Evolutionary conservation across 2,888 invertebrate genomes (phyloP), one percentile per base, ranked within the genome.

Genomic region (Odontomyia ornata): DNA sequence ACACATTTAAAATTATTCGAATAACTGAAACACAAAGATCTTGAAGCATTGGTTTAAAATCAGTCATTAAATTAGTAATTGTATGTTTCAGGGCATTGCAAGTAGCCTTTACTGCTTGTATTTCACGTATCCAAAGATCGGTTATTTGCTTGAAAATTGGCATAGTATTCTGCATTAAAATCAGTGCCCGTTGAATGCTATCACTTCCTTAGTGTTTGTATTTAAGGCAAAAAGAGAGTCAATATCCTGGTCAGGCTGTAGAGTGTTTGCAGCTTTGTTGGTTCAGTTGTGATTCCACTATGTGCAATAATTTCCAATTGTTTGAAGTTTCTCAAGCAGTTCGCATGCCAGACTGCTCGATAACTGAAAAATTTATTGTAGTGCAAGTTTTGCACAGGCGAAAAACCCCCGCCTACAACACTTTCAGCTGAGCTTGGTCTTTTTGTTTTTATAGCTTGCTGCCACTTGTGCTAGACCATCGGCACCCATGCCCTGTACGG

Each of bases 31-130:
- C 89, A 3, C 92, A 89, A 28, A 95, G 89, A 81, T 92, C 92
- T 52, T 90, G 89, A 57, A 93, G 86, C 80, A 94, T 86, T 0
- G 93, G 91, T 79, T 90, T 87, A 82, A 92, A 91, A 79, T 93
- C 92, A 78, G 91, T 91, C 86, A 93, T 88, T 76, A 95, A 86
- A 60, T 93, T 92, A 0, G 91, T 89, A 15, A 95, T 88, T 1
- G 92, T 90, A 84, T 93, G 91, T 84, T 94, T 95, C 77, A 95
- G 86, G 72, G 94, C 88, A 78, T 89, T 89, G 86, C 94, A 93
- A 80, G 95, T 88, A 13, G 92, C 90, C 93, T 92, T 91, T 60
- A 93, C 87, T 0, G 93, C 89, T 75, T 89, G 88, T 9, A 88
- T 83, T 81, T 93, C 91, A 36, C 88, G 88, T 64, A 90, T 89